Evolutionary conservation across 2,113 vertebrate species (phyloP).

Genomic region (Lipophrys pholis): DNA sequence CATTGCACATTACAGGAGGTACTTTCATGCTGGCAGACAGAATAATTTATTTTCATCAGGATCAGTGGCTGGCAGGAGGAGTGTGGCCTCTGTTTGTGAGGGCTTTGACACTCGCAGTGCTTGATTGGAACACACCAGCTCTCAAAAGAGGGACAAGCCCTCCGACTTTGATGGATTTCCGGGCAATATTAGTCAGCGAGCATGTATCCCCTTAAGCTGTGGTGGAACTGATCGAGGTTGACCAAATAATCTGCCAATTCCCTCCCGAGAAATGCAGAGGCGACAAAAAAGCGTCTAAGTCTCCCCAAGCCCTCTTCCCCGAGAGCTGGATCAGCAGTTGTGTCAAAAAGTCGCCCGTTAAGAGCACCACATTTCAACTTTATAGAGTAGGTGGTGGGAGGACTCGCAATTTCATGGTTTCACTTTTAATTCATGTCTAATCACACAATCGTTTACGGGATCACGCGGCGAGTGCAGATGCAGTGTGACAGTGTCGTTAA

Average conservation of each 20-base stretch:
- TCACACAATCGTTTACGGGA: constrained; percentile 60
- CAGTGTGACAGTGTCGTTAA: constrained; percentile 50
- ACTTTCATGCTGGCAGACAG: constrained; percentile 63
- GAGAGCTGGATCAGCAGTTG: constrained; percentile 82
- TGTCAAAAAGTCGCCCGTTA: constrained; percentile 72
- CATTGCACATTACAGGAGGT: constrained; percentile 61
- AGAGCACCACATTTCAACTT: constrained; percentile 76
- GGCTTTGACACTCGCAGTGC: constrained; percentile 60
- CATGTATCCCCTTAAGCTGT: constrained; percentile 79
- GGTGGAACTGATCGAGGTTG: constrained; percentile 84
- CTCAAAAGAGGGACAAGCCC: constrained; percentile 63
- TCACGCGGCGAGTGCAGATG: constrained; percentile 50
- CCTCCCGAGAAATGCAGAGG: constrained; percentile 79
- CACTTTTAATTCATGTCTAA: constrained; percentile 77
- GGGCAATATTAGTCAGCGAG: constrained; percentile 78
- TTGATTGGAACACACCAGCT: constrained; percentile 67
- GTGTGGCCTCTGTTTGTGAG: constrained; percentile 58
- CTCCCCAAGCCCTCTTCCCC: constrained; percentile 78
- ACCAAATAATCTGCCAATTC: constrained; percentile 87
- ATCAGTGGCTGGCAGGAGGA: constrained; percentile 52
- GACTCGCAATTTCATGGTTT: constrained; percentile 69
- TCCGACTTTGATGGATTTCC: constrained; percentile 83
- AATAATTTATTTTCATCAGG: constrained; percentile 65
- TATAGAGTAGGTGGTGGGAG: constrained; percentile 54
- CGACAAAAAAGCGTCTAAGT: constrained; percentile 80